Evolutionary conservation across 2,797 vertebrate genomes (phyloP).

Genomic region (Enteromius viviparus): DNA sequence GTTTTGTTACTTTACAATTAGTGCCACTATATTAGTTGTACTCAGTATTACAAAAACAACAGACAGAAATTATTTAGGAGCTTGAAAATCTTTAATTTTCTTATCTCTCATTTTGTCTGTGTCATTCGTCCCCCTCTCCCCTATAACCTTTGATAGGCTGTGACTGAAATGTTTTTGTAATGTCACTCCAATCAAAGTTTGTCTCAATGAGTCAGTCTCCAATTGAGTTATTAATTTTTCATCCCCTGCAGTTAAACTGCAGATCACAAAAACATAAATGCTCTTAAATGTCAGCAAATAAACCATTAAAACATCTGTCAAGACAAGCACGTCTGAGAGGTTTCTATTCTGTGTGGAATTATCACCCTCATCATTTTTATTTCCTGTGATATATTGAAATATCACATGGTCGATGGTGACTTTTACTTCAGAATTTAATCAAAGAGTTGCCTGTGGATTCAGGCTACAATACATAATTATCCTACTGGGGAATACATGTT

Average conservation of each 20-base stretch:
- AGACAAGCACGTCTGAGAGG: constrained; percentile 68
- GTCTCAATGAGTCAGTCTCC: constrained; percentile 21
- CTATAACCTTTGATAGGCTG: neutral
- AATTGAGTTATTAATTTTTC: constrained; percentile 62
- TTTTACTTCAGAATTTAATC: constrained; percentile 27
- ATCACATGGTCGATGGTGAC: constrained; percentile 47
- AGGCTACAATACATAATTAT: constrained; percentile 20
- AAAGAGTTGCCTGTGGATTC: neutral
- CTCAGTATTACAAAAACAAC: neutral
- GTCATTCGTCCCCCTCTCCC: neutral
- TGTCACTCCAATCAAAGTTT: constrained; percentile 46
- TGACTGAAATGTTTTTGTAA: constrained; percentile 35
- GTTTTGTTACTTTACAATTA: neutral
- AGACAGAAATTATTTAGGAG: neutral
- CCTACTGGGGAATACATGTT: neutral
- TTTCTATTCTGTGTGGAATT: constrained; percentile 58
- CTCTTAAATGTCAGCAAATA: constrained; percentile 73
- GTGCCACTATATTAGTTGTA: neutral
- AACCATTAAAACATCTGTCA: constrained; percentile 75
- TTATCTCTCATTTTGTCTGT: constrained; percentile 7
- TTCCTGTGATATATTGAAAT: constrained; percentile 63
- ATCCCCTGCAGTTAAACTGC: constrained; percentile 46
- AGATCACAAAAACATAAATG: constrained; percentile 68
- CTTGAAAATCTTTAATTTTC: neutral
- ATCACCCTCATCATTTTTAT: constrained; percentile 64